A percentile compares a stretch with the other conserved stretches of the same genome.
phyloP scores from a whole-genome alignment of 2,888 invertebrate genomes.

The Megastigmus dorsalis region DNA sequence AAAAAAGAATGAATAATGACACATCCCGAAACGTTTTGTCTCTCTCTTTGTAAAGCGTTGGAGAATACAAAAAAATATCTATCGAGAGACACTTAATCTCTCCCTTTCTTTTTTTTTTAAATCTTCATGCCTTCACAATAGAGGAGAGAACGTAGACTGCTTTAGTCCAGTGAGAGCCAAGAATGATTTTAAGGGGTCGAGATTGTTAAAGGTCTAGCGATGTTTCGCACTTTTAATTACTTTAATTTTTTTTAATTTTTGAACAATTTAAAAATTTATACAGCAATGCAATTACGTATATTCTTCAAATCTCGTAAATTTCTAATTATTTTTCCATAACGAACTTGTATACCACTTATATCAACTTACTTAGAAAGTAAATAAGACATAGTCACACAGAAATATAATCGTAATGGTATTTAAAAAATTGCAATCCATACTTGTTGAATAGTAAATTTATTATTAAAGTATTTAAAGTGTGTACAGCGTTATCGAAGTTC shows the following conservation, averaged over 20 bases:
- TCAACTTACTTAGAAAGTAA: too few species aligned
- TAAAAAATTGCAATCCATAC: too few species aligned
- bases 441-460: too few species aligned
- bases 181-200: conserved; percentile 64
- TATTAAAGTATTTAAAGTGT: conserved; percentile 16
- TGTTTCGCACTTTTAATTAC: conserved; percentile 21
- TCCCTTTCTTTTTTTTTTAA: conserved; percentile 33
- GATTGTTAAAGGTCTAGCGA: conserved; percentile 30
- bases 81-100: conserved; percentile 28
- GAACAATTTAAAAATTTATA: too few species aligned
- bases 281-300: too few species aligned
- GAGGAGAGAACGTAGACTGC: conserved; percentile 72
- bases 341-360: too few species aligned
- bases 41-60: conserved; percentile 22
- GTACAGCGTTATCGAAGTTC: conserved; percentile 37
- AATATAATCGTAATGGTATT: too few species aligned
- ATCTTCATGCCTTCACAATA: conserved; percentile 59
- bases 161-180: conserved; percentile 69
- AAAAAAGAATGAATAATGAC: conserved; percentile 1
- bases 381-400: too few species aligned
- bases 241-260: neutral
- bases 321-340: too few species aligned
- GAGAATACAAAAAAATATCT: conserved; percentile 1
- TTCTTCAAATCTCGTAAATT: too few species aligned
- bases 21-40: conserved; percentile 17